Evolutionary conservation across 1,140 invertebrate species (phyloP).

Genomic region (Drosophila littoralis): DNA sequence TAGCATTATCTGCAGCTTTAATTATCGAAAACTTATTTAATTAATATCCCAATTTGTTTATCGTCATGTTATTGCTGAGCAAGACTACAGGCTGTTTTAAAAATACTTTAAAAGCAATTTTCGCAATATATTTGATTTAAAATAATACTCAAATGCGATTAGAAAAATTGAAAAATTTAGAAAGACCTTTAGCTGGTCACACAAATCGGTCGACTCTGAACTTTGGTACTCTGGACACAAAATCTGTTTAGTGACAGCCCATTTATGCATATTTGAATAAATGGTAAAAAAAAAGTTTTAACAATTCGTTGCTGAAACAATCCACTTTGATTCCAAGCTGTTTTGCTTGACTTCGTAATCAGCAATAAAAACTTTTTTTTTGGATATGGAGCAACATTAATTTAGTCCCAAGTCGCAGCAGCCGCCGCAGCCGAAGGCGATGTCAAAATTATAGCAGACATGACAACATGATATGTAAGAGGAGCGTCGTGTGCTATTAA

Average conservation of each 20-base stretch:
- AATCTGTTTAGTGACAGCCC: not conserved
- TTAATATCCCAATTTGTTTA: no score
- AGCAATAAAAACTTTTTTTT: constrained; percentile 47
- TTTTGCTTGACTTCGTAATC: constrained; percentile 32
- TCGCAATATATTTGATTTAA: no score
- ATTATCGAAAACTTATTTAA: no score
- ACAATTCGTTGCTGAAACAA: constrained; percentile 27
- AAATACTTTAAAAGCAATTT: no score
- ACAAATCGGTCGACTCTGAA: not conserved
- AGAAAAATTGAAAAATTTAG: no score
- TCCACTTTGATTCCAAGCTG: constrained; percentile 25
- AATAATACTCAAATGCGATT: no score
- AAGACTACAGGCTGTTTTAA: no score
- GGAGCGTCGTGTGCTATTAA: constrained; percentile 61
- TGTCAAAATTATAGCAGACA: constrained; percentile 53
- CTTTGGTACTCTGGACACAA: not conserved
- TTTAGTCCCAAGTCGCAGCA: constrained; percentile 16
- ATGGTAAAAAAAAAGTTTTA: constrained; percentile 17
- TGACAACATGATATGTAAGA: constrained; percentile 26
- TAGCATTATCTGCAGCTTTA: no score
- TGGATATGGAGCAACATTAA: constrained; percentile 38
- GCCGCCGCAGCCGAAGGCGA: constrained; percentile 34
- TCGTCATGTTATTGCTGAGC: no score
- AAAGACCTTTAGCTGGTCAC: not conserved
- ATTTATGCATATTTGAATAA: constrained; percentile 1